Base-by-base conservation (phyloP, 30 jellyfish, hydroid and myxozoan species). In the Aurelia sp. region DNA sequence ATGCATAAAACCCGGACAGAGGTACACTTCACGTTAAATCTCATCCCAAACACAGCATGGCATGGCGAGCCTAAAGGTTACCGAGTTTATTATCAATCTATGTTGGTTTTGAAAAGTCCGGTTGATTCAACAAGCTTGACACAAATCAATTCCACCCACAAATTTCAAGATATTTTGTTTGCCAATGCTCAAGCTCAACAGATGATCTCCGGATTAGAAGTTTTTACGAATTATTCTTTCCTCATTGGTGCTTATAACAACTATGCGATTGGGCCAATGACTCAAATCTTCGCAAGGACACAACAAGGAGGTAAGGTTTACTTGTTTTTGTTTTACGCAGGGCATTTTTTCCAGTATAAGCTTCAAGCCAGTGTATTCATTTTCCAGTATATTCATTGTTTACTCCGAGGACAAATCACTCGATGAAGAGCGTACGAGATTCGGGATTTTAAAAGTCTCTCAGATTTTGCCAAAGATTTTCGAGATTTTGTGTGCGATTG, bases 171-270 rank as follows among this genome's bases (percentile, higher is more conserved):
- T 44, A 44, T 13, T 44, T 44, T 44, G 55, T 44, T 44, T 44
- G 55, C 55, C 13, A 44, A 8, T 44, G 55, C 15, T 9, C 15
- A 7, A 44, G 61, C 8, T 5, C 38, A 10, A 24, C 16, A 22
- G 20, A 50, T 21, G 13, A 51, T 84, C 22, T 22, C 69, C 4
- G 59, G 63, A 18, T 79, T 84, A 5, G 87, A 84, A 16, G 81
- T 76, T 4, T 84, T 84, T 40, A 70, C 93, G 41, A 84, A 84
- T 73, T 84, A 84, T 38, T 70, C 93, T 18, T 35, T 84, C 41
- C 8, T 84, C 8, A 78, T 72, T 24, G 93, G 63, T 58, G 87
- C 78, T 1, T 76, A 76, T 20, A 51, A 61, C 50, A 35, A 75
- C 77, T 35, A 15, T 3, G 87, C 77, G 3, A 35, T 61, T 59